Evolutionary conservation across 2,888 invertebrate species (phyloP).

Genomic region (Perdita meconis): DNA sequence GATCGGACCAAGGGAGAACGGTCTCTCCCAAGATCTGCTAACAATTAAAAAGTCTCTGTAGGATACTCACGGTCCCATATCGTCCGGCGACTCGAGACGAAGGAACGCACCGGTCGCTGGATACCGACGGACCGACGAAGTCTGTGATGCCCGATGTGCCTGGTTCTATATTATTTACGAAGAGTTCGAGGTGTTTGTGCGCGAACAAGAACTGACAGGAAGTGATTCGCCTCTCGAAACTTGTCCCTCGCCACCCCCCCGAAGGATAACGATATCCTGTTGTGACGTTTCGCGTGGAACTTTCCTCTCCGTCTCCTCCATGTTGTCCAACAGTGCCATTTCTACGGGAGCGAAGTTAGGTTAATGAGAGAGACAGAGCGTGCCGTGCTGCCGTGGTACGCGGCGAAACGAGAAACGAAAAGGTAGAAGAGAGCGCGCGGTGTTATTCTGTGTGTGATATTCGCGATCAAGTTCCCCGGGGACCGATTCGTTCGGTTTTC

Average conservation of each 20-base stretch:
- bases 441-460: slow-evolving; percentile 56
- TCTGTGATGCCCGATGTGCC: slow-evolving; percentile 73
- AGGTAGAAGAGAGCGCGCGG: slow-evolving; percentile 1
- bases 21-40: no score
- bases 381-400: slow-evolving; percentile 7
- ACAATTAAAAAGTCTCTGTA: no score
- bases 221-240: slow-evolving; percentile 25
- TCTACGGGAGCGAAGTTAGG: slow-evolving; percentile 9
- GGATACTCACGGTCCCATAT: slow-evolving; percentile 16
- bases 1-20: no score
- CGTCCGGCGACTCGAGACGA: slow-evolving; percentile 1
- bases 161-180: slow-evolving; percentile 60
- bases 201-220: slow-evolving; percentile 28
- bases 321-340: slow-evolving; percentile 47
- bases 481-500: slow-evolving; percentile 53
- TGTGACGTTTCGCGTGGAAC: slow-evolving; percentile 6
- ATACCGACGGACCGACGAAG: slow-evolving; percentile 62
- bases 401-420: slow-evolving; percentile 8
- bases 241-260: slow-evolving; percentile 16
- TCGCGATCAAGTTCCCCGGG: slow-evolving; percentile 23
- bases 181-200: slow-evolving; percentile 33
- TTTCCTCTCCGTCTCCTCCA: background rate
- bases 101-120: slow-evolving; percentile 30
- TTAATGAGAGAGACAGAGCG: slow-evolving; percentile 42
- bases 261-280: slow-evolving; percentile 37